Evolutionary conservation across 2,888 invertebrate species (phyloP).

Genomic region (Orgyia antiqua): DNA sequence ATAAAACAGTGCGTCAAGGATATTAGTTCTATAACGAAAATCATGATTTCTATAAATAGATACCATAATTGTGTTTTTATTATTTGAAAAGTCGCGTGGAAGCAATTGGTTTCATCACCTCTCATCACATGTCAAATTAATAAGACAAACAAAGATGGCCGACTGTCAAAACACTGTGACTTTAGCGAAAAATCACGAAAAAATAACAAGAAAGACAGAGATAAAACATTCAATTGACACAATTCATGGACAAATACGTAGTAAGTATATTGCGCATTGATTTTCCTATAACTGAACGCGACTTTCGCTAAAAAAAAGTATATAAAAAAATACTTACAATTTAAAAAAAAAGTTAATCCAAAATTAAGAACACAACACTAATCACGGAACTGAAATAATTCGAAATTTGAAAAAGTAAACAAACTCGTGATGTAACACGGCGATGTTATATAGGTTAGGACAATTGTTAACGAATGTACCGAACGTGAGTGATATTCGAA

Average conservation of each 20-base stretch:
- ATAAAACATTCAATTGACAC: conserved; percentile 1
- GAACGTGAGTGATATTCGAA: conserved; percentile 2
- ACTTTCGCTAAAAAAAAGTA: background rate
- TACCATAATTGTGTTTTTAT: too few relatives aligned
- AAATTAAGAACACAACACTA: background rate
- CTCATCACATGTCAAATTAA: background rate
- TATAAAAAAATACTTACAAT: background rate
- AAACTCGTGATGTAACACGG: conserved; percentile 3
- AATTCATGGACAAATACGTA: background rate
- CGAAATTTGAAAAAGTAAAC: conserved; percentile 1
- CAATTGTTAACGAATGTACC: too few relatives aligned
- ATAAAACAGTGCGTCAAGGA: too few relatives aligned
- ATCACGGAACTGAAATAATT: background rate
- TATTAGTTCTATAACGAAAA: too few relatives aligned
- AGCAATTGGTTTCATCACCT: background rate
- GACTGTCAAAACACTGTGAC: background rate
- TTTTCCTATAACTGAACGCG: background rate
- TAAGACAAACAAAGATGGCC: background rate
- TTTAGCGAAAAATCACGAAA: background rate
- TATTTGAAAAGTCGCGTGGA: background rate
- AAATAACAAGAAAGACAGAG: background rate
- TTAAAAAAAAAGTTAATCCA: background rate
- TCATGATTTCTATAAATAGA: too few relatives aligned
- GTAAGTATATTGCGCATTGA: background rate
- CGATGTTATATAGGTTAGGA: too few relatives aligned